A percentile compares a stretch with the other conserved stretches of the same genome.
Evolutionary conservation across 2,797 vertebrate species (phyloP).

Genomic region (Stomatorhinus walkeri): DNA sequence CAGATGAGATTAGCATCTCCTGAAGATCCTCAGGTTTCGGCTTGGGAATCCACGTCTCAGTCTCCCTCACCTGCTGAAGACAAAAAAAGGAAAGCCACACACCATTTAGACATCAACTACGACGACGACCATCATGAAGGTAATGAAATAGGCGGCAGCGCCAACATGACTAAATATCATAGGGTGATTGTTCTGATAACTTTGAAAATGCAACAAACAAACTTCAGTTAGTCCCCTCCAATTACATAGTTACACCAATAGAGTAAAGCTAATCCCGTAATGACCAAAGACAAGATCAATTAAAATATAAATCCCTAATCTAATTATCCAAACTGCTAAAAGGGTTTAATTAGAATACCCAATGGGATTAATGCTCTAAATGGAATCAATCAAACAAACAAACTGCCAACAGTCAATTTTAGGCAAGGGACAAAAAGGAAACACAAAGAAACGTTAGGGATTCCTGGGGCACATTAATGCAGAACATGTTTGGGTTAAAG

Average conservation of each 20-base stretch:
- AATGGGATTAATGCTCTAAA: neutral
- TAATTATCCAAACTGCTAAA: neutral
- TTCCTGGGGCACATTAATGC: constrained; percentile 20
- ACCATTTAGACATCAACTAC: neutral
- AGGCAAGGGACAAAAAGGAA: neutral
- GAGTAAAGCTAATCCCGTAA: neutral
- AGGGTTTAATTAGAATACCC: neutral
- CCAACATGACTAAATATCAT: neutral
- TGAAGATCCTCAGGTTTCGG: constrained; percentile 39
- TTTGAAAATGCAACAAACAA: too few relatives aligned
- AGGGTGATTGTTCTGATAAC: neutral
- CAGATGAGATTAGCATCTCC: constrained; percentile 58
- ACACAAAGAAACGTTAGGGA: neutral
- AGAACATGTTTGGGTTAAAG: constrained; percentile 25
- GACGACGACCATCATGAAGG: neutral
- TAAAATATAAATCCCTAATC: neutral
- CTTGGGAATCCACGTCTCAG: constrained; percentile 79
- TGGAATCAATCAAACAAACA: neutral
- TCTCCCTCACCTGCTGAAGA: constrained; percentile 80
- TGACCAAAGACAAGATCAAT: neutral
- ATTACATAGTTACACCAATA: neutral
- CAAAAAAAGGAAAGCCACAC: constrained; percentile 29
- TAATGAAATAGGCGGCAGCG: neutral
- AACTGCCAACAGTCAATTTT: neutral
- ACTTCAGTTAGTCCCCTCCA: neutral